These are phyloP conservation scores for Melieria crassipennis DNA, from an alignment of 2,888 invertebrate species.

Conservation along the genomic window DNA sequence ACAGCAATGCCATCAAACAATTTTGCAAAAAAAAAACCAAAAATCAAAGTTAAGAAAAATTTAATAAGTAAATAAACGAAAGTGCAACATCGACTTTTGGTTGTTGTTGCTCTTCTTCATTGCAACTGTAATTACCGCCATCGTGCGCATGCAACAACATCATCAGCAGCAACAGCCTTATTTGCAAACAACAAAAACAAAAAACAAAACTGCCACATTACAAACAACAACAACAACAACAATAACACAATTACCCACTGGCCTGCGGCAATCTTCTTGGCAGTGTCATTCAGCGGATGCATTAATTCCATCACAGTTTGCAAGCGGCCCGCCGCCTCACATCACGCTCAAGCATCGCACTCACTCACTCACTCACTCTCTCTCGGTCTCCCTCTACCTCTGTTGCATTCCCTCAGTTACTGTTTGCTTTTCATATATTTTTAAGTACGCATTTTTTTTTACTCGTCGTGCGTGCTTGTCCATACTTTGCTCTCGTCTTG, in stretches of 20 bases:
- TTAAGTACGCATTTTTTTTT: not conserved
- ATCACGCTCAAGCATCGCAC: too few relatives aligned
- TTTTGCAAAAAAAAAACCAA: not conserved
- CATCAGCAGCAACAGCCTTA: not conserved
- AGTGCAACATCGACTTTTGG: not conserved
- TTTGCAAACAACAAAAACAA: not conserved
- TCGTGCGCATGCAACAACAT: not conserved
- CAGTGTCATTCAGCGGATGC: not conserved
- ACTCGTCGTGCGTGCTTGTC: not conserved
- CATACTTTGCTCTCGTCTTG: not conserved
- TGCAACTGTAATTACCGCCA: not conserved
- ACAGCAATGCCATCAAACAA: not conserved
- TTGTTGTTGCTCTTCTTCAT: not conserved
- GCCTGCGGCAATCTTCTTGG: not conserved
- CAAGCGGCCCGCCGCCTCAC: too few relatives aligned
- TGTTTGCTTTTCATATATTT: not conserved
- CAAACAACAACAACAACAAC: too few relatives aligned
- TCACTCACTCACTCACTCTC: not conserved
- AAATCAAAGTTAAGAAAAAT: not conserved
- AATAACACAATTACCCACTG: too few relatives aligned
- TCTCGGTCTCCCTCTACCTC: not conserved
- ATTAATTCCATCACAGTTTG: not conserved
- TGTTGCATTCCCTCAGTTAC: not conserved
- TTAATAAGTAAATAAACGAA: not conserved
- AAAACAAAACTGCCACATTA: not conserved